A percentile compares a stretch with the other conserved stretches of the same genome.
These are phyloP conservation scores for Venturia canescens DNA, from an alignment of 1,140 invertebrate genomes.

Conservation along the genomic window DNA sequence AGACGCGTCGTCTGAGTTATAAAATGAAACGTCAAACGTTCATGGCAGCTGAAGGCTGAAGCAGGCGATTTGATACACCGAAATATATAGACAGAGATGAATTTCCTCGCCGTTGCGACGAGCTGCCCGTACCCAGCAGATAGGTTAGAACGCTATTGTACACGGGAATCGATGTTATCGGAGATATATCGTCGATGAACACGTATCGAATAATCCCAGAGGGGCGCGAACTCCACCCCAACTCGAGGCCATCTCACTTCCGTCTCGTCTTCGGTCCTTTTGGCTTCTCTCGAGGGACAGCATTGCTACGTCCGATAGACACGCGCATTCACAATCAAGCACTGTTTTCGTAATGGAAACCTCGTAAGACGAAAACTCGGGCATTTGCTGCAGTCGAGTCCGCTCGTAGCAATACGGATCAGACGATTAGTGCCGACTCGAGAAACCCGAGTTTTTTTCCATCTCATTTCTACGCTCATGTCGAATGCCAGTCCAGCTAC, in stretches of 20 bases:
- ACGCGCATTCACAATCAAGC: constrained; percentile 1
- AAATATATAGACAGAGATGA: not conserved
- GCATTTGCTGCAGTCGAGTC: not conserved
- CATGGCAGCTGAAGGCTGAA: constrained; percentile 7
- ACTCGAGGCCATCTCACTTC: constrained; percentile 22
- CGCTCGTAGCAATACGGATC: too few relatives aligned
- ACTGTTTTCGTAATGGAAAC: constrained; percentile 10
- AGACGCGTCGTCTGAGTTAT: not conserved
- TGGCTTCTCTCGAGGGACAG: constrained; percentile 6
- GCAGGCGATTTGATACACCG: not conserved
- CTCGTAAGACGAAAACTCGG: not conserved
- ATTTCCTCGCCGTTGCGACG: not conserved
- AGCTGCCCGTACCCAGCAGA: not conserved
- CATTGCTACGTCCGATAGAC: constrained; percentile 11
- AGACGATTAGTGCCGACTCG: too few relatives aligned
- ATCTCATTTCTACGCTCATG: too few relatives aligned
- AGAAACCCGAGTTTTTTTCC: too few relatives aligned
- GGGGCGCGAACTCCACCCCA: not conserved
- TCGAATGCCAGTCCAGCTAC: too few relatives aligned
- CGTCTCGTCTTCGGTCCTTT: constrained; percentile 35
- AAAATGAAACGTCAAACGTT: constrained; percentile 43
- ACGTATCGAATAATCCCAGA: constrained; percentile 20
- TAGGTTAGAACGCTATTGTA: constrained; percentile 16
- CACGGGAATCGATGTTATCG: constrained; percentile 47
- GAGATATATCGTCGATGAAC: constrained; percentile 4